These are phyloP conservation scores for Drosophila sulfurigaster DNA, from an alignment of 1,140 invertebrate species.

Conservation along the genomic window DNA sequence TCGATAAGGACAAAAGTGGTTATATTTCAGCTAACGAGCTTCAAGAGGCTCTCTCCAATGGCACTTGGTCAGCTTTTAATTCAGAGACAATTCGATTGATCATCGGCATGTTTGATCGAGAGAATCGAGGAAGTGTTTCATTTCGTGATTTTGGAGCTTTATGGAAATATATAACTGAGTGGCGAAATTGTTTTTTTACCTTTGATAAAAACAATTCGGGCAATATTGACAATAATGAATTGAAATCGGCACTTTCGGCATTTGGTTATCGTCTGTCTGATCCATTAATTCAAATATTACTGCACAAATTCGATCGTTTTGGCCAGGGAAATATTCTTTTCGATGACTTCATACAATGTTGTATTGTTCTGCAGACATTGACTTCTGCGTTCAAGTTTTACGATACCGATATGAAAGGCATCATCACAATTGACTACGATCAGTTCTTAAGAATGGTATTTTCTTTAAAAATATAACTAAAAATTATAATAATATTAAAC, in stretches of 20 bases:
- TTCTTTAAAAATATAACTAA: conserved; percentile 91
- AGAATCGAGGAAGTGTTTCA: conserved; percentile 92
- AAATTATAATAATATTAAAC: not conserved
- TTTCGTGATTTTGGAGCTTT: conserved; percentile 97
- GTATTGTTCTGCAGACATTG: conserved; percentile 94
- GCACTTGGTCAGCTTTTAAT: conserved; percentile 98
- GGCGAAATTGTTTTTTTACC: conserved; percentile 96
- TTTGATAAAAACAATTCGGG: conserved; percentile 97
- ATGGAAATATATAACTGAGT: conserved; percentile 98
- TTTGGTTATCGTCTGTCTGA: conserved; percentile 97
- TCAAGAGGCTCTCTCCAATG: conserved; percentile 96
- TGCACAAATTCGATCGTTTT: conserved; percentile 96
- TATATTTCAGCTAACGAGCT: conserved; percentile 95
- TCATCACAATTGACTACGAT: conserved; percentile 98
- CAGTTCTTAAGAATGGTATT: conserved; percentile 98
- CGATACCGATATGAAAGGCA: conserved; percentile 96
- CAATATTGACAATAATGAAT: conserved; percentile 95
- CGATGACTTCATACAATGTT: conserved; percentile 99
- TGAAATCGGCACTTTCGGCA: conserved; percentile 93
- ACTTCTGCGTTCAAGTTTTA: conserved; percentile 94
- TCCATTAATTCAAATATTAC: conserved; percentile 90
- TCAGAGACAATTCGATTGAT: conserved; percentile 92
- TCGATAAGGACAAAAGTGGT: conserved; percentile 96
- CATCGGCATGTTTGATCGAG: conserved; percentile 97
- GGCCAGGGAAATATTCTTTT: conserved; percentile 95